Evolutionary conservation across 1,140 invertebrate genomes (phyloP), one percentile per base, ranked within the genome.

Genomic region (Anastatus disparis): DNA sequence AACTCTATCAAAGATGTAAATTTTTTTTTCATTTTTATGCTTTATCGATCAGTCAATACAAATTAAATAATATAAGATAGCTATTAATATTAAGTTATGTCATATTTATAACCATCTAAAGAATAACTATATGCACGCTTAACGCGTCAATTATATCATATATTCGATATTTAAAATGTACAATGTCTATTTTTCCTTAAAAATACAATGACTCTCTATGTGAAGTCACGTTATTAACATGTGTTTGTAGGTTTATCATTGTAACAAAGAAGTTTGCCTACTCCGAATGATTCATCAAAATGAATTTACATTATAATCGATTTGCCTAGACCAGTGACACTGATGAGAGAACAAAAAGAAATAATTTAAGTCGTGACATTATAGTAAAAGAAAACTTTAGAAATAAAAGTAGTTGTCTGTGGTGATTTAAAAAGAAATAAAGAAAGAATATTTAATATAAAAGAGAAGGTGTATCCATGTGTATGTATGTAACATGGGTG

Each of bases 271-370:
- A 55, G 9, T 12, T 35, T 70, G 38, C 17, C 35, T 44, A 70
- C 31, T 52, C n/a, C 35, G 31, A 52, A 61, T 65, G 42, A 65
- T 59, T 71, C 7, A 59, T 65, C 12, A 52, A 40, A 65, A 61
- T 71, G 26, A 71, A 71, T 71, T 65, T 65, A 66, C 53, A 70
- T 59, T 59, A 58, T 35, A 70, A 15, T 26, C 29, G 42, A 59
- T 58, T 58, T 56, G 8, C 44, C 53, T 53, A 56, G 59, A 71
- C 31, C 69, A 71, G 61, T 71, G 61, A 58, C 50, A 64, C 44
- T 59, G 31, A 64, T 56, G 15, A 69, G 26, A 61, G 35, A 70
- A 62, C 58, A 62, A 70, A 70, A 70, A 70, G 48, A 70, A 62
- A 38, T 62, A 63, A 46, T 70, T 63, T 44, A 52, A 61, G 48